Evolutionary conservation across 2,113 vertebrate genomes (phyloP), one percentile per base, ranked within the genome.

Genomic region (Nasalis larvatus): DNA sequence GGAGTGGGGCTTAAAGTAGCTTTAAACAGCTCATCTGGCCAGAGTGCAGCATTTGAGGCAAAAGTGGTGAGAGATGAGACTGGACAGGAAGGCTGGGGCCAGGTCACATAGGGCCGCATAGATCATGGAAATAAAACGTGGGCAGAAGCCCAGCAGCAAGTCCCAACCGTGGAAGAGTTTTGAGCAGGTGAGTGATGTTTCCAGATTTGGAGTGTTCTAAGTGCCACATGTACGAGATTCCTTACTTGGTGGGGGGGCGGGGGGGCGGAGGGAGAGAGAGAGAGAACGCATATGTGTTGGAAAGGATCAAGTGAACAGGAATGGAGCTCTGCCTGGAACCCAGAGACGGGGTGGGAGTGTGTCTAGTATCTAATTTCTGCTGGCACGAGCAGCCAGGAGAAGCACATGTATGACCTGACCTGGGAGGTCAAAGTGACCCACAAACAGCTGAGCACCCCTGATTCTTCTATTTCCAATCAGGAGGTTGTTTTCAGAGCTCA

Each of bases 361-460:
- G 76, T 40, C 81, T 81, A 13, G 73, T n/a, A 7, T 96, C 94
- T 35, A 11, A 87, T 96, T 95, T 96, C 93, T 60, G 69, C 96
- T 93, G 85, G 95, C 77, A 4, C 27, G n/a, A 73, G 82, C 56
- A 9, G 40, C 93, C 23, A 0, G 1, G 56, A 89, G 58, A 37
- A 58, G 92, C 94, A 42, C 94, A 96, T 96, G 95, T 95, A 89
- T 95, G 96, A 78, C 97, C 93, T 83, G 95, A 95, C 93, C 98
- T 3, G 66, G 68, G 73, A 96, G 98, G 97, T 98, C 98, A 93
- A 7, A 37, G 47, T 96, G 97, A 98, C 98, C 98, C 76, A 49
- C 16, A 6, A 76, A 93, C 96, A 97, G 97, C 97, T 97, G 96
- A 93, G 32, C 97, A 94, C 95, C 95, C 95, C 89, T 40, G 66